Percentiles rank a stretch among this genome's conserved stretches.
phyloP scores from a whole-genome alignment of 2,888 invertebrate species.

The Baccha elongata region DNA sequence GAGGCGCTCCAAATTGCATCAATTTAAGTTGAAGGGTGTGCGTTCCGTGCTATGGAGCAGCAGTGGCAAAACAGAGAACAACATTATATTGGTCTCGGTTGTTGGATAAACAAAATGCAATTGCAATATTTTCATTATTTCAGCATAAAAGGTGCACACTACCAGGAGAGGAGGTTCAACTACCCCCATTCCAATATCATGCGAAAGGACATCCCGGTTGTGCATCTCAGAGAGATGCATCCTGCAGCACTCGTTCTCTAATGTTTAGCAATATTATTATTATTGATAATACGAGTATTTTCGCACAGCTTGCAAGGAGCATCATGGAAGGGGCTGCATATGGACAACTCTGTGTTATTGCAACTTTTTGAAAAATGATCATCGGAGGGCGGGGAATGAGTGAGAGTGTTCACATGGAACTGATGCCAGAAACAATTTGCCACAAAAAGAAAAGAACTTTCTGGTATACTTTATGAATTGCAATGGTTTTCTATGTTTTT shows the following conservation, averaged over 20 bases:
- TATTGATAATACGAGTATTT: slow-evolving; percentile 72
- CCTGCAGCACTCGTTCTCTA: slow-evolving; percentile 56
- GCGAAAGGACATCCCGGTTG: slow-evolving; percentile 28
- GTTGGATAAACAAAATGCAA: slow-evolving; percentile 73
- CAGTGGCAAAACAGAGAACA: slow-evolving; percentile 45
- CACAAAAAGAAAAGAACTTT: slow-evolving; percentile 56
- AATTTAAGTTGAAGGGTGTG: slow-evolving; percentile 49
- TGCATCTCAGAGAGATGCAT: slow-evolving; percentile 54
- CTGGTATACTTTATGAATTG: slow-evolving; percentile 58
- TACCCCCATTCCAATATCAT: not conserved
- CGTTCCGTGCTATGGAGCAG: slow-evolving; percentile 33
- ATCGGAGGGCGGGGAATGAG: not conserved
- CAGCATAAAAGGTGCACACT: slow-evolving; percentile 66
- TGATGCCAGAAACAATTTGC: slow-evolving; percentile 58
- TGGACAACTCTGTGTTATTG: slow-evolving; percentile 42
- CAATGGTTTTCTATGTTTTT: slow-evolving; percentile 50
- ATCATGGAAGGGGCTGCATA: not conserved
- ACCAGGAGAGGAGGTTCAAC: not conserved
- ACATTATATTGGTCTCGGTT: slow-evolving; percentile 65
- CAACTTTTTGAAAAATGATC: slow-evolving; percentile 59
- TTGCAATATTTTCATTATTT: slow-evolving; percentile 74
- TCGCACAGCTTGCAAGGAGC: slow-evolving; percentile 68
- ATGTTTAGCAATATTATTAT: slow-evolving; percentile 72
- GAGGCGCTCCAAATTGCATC: slow-evolving; percentile 71
- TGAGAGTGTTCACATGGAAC: slow-evolving; percentile 4